phyloP scores from a whole-genome alignment of 2,797 vertebrate genomes.

The Craterocephalus amniculus region DNA sequence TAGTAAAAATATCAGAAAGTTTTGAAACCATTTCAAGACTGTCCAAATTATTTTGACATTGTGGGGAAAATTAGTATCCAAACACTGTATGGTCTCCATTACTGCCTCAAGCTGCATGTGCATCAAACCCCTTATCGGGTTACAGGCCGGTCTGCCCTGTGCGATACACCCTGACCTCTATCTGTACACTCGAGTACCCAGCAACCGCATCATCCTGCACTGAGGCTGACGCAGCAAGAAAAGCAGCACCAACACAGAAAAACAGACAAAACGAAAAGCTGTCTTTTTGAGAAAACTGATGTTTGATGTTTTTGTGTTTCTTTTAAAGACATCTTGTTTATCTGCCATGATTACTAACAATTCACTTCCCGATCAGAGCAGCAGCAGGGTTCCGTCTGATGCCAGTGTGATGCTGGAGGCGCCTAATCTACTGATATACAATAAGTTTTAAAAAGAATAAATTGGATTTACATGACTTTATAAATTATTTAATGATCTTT shows the following conservation, averaged over 20 bases:
- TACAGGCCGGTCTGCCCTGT: conserved; percentile 4
- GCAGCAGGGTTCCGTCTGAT: neutral
- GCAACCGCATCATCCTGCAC: conserved; percentile 9
- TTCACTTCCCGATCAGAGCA: neutral
- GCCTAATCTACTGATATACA: too few relatives aligned
- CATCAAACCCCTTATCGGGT: conserved; percentile 12
- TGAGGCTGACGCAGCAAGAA: neutral
- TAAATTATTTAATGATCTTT: neutral
- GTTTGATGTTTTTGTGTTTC: neutral
- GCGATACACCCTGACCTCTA: conserved; percentile 4
- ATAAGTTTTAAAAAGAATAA: neutral
- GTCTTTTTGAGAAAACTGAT: neutral
- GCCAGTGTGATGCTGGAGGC: neutral
- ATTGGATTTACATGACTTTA: neutral
- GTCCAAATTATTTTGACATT: neutral
- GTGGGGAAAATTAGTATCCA: neutral
- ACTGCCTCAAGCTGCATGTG: neutral
- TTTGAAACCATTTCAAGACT: neutral
- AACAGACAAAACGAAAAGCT: neutral
- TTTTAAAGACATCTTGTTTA: neutral
- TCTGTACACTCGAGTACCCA: conserved; percentile 3
- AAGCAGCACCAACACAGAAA: neutral
- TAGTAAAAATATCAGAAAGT: neutral
- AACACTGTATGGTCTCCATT: neutral
- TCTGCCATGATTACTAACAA: neutral